A percentile compares a stretch with the other conserved stretches of the same genome.
phyloP scores from a whole-genome alignment of 1,140 invertebrate genomes.

The Trichonephila clavipes region DNA sequence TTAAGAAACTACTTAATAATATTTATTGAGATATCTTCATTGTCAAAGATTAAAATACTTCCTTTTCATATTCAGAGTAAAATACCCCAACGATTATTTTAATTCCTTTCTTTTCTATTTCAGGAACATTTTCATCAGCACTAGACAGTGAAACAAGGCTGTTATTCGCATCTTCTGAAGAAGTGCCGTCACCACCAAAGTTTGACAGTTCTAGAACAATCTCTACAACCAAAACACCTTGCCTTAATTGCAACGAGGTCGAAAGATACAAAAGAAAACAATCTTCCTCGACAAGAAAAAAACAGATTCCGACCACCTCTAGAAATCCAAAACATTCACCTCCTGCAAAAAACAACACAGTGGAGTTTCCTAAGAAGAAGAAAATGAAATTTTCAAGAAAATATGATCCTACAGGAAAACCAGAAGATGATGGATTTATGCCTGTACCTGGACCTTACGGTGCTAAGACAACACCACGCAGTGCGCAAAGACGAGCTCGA shows the following conservation, averaged over 20 bases:
- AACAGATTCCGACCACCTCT: neutral
- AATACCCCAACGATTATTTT: neutral
- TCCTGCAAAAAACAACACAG: neutral
- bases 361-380: constrained; percentile 1
- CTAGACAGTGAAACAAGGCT: neutral
- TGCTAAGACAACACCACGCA: neutral
- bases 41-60: too few species aligned
- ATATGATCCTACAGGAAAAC: neutral
- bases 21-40: too few species aligned
- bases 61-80: neutral
- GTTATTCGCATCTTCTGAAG: neutral
- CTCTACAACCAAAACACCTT: neutral
- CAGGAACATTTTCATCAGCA: neutral
- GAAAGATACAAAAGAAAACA: neutral
- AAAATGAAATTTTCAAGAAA: constrained; percentile 9
- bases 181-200: neutral
- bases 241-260: neutral
- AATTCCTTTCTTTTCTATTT: neutral
- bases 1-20: too few species aligned
- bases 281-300: neutral
- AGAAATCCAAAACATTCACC: neutral
- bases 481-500: neutral
- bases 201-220: neutral
- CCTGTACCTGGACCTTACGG: constrained; percentile 38
- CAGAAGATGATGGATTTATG: constrained; percentile 42